These are phyloP conservation scores for Volucella inanis DNA, from an alignment of 2,888 invertebrate species.

Conservation along the genomic window DNA sequence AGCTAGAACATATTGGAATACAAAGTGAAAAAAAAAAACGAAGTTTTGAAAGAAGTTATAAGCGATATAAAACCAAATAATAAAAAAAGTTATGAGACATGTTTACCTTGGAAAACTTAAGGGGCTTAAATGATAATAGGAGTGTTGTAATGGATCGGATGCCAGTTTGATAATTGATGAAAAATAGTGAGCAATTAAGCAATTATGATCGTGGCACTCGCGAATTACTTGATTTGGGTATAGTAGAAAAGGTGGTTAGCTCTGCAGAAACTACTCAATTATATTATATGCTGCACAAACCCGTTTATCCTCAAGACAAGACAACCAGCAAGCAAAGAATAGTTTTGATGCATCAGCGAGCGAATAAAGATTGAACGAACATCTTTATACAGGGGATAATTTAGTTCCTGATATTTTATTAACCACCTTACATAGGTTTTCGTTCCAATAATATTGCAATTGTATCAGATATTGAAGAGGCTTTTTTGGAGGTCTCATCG, in stretches of 20 bases:
- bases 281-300: too few relatives aligned
- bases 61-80: conserved; percentile 31
- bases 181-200: conserved; percentile 3
- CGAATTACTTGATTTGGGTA: conserved; percentile 18
- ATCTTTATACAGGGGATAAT: too few relatives aligned
- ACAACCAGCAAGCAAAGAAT: too few relatives aligned
- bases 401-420: too few relatives aligned
- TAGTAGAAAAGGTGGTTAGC: neutral
- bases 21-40: neutral
- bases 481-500: conserved; percentile 49
- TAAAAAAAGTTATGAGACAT: neutral
- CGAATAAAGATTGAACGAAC: too few relatives aligned
- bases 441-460: too few relatives aligned
- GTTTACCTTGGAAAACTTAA: neutral
- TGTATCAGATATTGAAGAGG: conserved; percentile 24
- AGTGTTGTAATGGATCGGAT: neutral
- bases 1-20: neutral
- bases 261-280: too few relatives aligned
- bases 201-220: conserved; percentile 55
- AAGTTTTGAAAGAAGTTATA: conserved; percentile 21
- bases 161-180: neutral
- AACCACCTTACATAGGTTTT: too few relatives aligned
- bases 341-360: too few relatives aligned
- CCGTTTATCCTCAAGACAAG: too few relatives aligned
- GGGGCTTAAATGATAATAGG: neutral